These are phyloP conservation scores for Grallaria varia DNA, from an alignment of 2,113 vertebrate genomes.

Conservation along the genomic window DNA sequence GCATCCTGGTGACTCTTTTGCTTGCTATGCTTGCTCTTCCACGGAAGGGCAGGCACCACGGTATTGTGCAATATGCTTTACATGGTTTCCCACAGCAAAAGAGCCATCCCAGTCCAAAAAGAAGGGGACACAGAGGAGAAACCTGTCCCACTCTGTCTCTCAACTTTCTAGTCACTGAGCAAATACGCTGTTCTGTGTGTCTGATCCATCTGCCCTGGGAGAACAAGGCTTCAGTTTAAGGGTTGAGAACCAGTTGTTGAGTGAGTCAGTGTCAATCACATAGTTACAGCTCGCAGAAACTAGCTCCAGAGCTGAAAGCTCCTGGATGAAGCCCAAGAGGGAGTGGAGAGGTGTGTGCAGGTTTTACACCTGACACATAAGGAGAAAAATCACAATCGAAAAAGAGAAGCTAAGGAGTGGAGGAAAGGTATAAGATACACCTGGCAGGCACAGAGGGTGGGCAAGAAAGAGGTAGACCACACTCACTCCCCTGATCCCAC, in stretches of 20 bases:
- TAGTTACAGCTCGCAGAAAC: slow-evolving; percentile 30
- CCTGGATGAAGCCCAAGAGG: slow-evolving; percentile 49
- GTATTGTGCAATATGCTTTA: not conserved
- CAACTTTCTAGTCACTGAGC: not conserved
- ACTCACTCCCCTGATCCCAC: not conserved
- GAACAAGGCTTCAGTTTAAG: slow-evolving; percentile 12
- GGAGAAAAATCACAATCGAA: not conserved
- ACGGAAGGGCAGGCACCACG: not conserved
- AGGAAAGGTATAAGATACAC: not conserved
- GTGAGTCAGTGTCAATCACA: slow-evolving; percentile 54
- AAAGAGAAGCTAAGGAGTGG: not conserved
- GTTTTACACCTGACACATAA: slow-evolving; percentile 1
- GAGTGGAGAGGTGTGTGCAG: slow-evolving; percentile 30
- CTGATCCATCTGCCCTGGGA: not conserved
- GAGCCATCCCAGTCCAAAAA: not conserved
- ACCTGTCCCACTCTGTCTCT: not conserved
- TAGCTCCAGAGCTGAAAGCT: slow-evolving; percentile 27
- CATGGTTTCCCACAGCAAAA: not conserved
- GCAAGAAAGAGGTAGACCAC: not conserved
- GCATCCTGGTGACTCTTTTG: not conserved
- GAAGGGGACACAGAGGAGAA: not conserved
- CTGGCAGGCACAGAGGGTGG: not conserved
- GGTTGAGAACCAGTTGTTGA: slow-evolving; percentile 13
- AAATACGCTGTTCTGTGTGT: not conserved
- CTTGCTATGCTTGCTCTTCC: not conserved